phyloP scores from a whole-genome alignment of 2,888 invertebrate species.

The Troides aeacus region DNA sequence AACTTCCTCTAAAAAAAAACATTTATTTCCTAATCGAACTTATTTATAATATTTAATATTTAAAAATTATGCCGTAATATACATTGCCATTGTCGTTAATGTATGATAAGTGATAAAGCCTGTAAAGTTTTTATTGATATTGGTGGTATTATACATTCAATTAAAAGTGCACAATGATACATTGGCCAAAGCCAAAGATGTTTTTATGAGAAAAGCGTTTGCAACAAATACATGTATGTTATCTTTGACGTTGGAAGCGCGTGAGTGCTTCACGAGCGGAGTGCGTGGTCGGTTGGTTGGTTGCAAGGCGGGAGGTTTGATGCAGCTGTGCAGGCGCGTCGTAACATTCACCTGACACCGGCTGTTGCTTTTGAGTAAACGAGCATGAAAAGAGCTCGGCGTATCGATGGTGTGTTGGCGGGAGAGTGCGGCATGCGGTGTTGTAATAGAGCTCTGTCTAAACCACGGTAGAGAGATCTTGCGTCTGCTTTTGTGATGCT shows the following conservation, averaged over 20 bases:
- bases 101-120: not conserved
- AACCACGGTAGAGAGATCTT: conserved; percentile 96
- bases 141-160: not conserved
- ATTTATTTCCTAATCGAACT: too few species aligned
- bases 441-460: conserved; percentile 88
- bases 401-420: conserved; percentile 95
- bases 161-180: not conserved
- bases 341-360: conserved; percentile 71
- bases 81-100: not conserved
- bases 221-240: not conserved
- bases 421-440: conserved; percentile 86
- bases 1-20: too few species aligned
- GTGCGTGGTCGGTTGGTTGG: not conserved
- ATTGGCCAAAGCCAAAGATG: not conserved
- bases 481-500: conserved; percentile 86
- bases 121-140: not conserved
- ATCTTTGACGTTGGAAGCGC: not conserved
- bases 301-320: conserved; percentile 27
- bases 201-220: not conserved
- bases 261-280: not conserved
- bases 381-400: conserved; percentile 90
- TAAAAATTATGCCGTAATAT: not conserved
- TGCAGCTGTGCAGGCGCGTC: conserved; percentile 35
- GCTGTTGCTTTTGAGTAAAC: conserved; percentile 84
- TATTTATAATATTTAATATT: not conserved